A percentile compares a stretch with the other conserved stretches of the same genome.
phyloP scores from a whole-genome alignment of 2,888 invertebrate species.

The Acholoe squamosa region DNA sequence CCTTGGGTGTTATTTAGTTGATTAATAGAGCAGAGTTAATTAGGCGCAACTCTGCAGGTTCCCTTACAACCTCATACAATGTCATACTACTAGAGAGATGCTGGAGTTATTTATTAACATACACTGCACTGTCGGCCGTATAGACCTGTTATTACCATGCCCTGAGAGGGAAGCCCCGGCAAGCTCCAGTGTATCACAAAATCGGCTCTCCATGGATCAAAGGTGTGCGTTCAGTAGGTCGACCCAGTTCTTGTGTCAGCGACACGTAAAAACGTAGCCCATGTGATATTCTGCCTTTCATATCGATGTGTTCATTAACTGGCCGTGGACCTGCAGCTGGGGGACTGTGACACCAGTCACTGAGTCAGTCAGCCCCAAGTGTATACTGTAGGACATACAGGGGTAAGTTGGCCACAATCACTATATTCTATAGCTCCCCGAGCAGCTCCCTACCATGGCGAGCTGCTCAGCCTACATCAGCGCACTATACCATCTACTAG shows the following conservation, averaged over 20 bases:
- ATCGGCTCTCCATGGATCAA: neutral
- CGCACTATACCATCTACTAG: too few species aligned
- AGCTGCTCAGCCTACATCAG: too few species aligned
- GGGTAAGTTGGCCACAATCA: neutral
- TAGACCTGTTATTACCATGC: neutral
- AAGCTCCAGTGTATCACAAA: conserved; percentile 17
- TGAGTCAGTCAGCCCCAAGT: neutral
- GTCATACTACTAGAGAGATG: too few species aligned
- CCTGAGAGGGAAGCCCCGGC: conserved; percentile 18
- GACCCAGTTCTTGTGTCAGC: neutral
- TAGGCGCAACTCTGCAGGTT: too few species aligned
- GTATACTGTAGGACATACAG: neutral
- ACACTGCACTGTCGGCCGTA: too few species aligned
- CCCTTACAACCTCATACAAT: too few species aligned
- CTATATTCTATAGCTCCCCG: too few species aligned
- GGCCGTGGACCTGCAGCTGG: neutral
- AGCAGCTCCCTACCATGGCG: too few species aligned
- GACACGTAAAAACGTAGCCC: conserved; percentile 26
- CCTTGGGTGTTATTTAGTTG: too few species aligned
- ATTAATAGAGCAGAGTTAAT: too few species aligned
- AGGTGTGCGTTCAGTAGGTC: neutral
- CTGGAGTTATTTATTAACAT: too few species aligned
- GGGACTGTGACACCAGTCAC: neutral
- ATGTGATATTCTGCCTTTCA: conserved; percentile 12
- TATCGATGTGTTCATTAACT: conserved; percentile 48